These are phyloP conservation scores for Schizopygopsis pylzovi DNA, from an alignment of 2,797 vertebrate species.

Conservation along the genomic window DNA sequence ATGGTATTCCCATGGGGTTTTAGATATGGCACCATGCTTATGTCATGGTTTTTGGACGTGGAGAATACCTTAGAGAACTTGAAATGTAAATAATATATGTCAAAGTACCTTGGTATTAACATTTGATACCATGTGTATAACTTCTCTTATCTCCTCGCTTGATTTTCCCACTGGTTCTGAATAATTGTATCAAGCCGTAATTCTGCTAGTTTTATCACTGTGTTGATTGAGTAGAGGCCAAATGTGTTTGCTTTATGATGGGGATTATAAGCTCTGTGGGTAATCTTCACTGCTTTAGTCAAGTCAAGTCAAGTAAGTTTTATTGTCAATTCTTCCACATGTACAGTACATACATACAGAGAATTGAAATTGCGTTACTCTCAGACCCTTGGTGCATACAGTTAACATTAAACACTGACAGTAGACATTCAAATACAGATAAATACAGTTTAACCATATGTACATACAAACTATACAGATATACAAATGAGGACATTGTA, in stretches of 20 bases:
- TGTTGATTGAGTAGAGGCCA: conserved; percentile 1
- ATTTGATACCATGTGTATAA: neutral
- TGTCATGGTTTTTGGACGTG: neutral
- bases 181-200: neutral
- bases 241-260: conserved; percentile 12
- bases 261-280: conserved; percentile 2
- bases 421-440: too few relatives aligned
- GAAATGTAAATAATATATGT: neutral
- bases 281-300: neutral
- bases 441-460: too few relatives aligned
- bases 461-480: too few relatives aligned
- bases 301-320: too few relatives aligned
- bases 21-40: too few relatives aligned
- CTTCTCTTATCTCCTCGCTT: neutral
- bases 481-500: too few relatives aligned
- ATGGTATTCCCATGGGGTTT: neutral
- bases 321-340: too few relatives aligned
- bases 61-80: neutral
- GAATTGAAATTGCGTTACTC: too few relatives aligned
- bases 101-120: neutral
- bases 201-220: neutral
- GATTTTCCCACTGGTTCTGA: neutral
- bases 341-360: too few relatives aligned
- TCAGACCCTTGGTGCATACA: too few relatives aligned
- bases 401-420: too few relatives aligned